Base-by-base conservation (phyloP, 2,113 vertebrate genomes). In the Parus major region DNA sequence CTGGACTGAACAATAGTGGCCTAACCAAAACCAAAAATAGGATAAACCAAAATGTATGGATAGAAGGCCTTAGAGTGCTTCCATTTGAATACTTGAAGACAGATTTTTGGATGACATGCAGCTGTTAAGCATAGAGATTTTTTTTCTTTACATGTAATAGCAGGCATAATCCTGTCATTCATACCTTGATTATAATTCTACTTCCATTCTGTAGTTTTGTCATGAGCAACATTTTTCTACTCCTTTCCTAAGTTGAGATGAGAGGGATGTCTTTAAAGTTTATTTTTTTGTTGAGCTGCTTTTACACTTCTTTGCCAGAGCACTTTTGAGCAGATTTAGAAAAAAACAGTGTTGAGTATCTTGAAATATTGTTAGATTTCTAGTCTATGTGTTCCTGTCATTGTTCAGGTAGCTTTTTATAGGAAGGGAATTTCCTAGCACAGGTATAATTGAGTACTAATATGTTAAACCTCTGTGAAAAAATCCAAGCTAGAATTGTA, bases 11-110 rank as follows among this genome's bases (percentile, higher is more conserved):
- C 68, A 79, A 36, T 23, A 75, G 28, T 23, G 16, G 53, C 28
- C 35, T 46, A 77, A 93, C 70, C 47, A 85, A 90, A 97, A 75
- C 71, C 35, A 72, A 83, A 90, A 94, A 93, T 24, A 36, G 63
- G 90, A 39, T 49, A 60, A 93, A 41, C 19, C 61, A 77, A 78
- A 93, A 93, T 50, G 14, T 70, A 68, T 72, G 60, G 59, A 49
- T 65, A 68, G 22, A 84, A 82, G 39, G 7, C 11, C 14, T 83
- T 41, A 22, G 44, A 60, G 12, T 57, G 22, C 56, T 91, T 85
- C 12, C 16, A 20, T 70, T 36, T 57, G 18, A 78, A 36, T 71
- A 91, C 82, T 2, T 15, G 21, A 77, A 53, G 20, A 23, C 42
- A 50, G 18, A 53, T 9, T 93, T 76, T 15, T 82, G 66, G 15